Conservation (phyloP, 2,888 invertebrate genomes). For the Drosophila barbarae region DNA sequence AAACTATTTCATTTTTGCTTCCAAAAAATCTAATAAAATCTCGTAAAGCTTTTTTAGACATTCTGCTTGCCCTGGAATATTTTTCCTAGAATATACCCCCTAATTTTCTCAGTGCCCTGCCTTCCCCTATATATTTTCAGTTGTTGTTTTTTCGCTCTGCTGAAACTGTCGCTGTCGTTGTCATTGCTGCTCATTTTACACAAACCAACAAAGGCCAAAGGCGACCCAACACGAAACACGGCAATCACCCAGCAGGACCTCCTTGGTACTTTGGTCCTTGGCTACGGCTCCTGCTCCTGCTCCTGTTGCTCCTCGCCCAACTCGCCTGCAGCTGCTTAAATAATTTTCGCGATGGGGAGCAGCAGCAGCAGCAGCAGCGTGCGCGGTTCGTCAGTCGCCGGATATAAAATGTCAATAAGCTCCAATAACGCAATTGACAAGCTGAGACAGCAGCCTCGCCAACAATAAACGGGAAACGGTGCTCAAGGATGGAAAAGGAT, state of each 20-base stretch:
- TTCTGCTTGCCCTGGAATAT: not conserved
- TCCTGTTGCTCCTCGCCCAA: slow-evolving; percentile 8
- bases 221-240: slow-evolving; percentile 43
- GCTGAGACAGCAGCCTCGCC: slow-evolving; percentile 52
- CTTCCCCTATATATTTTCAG: slow-evolving; percentile 11
- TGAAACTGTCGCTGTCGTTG: slow-evolving; percentile 44
- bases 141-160: slow-evolving; percentile 13
- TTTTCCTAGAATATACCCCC: not conserved
- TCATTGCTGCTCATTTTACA: slow-evolving; percentile 61
- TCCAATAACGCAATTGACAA: slow-evolving; percentile 73
- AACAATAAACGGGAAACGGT: slow-evolving; percentile 29
- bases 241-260: slow-evolving; percentile 22
- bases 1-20: too few relatives aligned
- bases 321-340: slow-evolving; percentile 53
- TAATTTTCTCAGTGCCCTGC: slow-evolving; percentile 5
- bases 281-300: too few relatives aligned
- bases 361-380: not conserved
- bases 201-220: slow-evolving; percentile 57
- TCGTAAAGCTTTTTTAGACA: rapidly evolving
- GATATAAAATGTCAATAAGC: slow-evolving; percentile 76
- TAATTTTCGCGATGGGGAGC: slow-evolving; percentile 45
- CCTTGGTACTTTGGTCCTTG: slow-evolving; percentile 13
- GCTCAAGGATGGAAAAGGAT: not conserved
- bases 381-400: slow-evolving; percentile 32
- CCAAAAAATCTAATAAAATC: not conserved